Percentiles rank a stretch among this genome's conserved stretches.
Evolutionary conservation across 1,140 invertebrate genomes (phyloP).

Genomic region (Rhysida immarginata): DNA sequence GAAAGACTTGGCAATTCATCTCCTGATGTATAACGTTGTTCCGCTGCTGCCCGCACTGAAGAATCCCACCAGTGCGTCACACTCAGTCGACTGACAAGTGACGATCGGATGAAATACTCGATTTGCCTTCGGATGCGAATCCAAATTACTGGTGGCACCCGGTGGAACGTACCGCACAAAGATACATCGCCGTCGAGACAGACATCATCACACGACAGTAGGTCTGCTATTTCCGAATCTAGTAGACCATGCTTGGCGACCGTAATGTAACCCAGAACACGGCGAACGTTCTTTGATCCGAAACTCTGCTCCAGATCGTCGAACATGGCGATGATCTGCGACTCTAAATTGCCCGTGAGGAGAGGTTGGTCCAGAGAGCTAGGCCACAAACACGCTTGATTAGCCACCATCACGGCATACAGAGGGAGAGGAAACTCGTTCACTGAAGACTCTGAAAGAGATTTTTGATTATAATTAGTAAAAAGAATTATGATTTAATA

Average conservation of each 20-base stretch:
- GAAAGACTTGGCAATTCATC: conserved; percentile 29
- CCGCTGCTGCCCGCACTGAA: conserved; percentile 36
- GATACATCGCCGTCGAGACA: conserved; percentile 39
- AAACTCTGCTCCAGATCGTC: conserved; percentile 47
- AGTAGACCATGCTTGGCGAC: conserved; percentile 51
- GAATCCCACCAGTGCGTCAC: conserved; percentile 47
- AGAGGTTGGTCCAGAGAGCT: conserved; percentile 31
- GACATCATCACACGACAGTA: conserved; percentile 49
- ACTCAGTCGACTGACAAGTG: conserved; percentile 37
- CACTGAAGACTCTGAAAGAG: conserved; percentile 21
- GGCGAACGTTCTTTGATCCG: conserved; percentile 28
- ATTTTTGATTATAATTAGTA: too few species aligned
- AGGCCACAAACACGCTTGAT: conserved; percentile 45
- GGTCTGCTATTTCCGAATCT: conserved; percentile 54
- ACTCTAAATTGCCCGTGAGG: conserved; percentile 37
- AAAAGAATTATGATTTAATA: too few species aligned
- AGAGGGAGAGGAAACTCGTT: neutral
- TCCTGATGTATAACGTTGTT: conserved; percentile 35
- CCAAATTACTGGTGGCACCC: conserved; percentile 28
- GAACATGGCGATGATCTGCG: conserved; percentile 44
- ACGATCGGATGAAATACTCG: conserved; percentile 46
- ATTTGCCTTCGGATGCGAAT: conserved; percentile 45
- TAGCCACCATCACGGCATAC: conserved; percentile 35
- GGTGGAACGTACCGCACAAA: neutral
- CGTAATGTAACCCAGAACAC: conserved; percentile 47